These are phyloP conservation scores for Agriopis marginaria DNA, from an alignment of 2,888 invertebrate species.

Conservation along the genomic window DNA sequence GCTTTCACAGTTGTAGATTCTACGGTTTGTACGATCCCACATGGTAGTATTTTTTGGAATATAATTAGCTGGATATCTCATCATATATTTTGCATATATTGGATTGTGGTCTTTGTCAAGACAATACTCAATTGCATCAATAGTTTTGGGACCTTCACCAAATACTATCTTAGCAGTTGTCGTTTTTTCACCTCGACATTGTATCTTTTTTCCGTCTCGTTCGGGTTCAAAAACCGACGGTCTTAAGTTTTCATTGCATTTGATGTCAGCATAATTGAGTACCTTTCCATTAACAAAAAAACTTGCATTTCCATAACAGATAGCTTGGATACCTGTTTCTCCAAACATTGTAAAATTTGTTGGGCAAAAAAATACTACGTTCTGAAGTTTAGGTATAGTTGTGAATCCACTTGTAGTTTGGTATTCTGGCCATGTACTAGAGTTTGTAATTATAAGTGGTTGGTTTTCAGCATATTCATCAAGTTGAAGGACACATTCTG, in stretches of 20 bases:
- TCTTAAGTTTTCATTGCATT: conserved; percentile 50
- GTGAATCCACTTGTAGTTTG: conserved; percentile 46
- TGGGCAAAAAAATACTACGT: conserved; percentile 56
- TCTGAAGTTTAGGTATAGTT: conserved; percentile 48
- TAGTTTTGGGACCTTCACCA: conserved; percentile 28
- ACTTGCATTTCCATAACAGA: conserved; percentile 51
- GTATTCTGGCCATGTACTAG: conserved; percentile 44
- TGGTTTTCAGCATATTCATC: conserved; percentile 36
- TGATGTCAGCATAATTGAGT: conserved; percentile 54
- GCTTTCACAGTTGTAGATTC: not conserved
- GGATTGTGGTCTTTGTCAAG: conserved; percentile 53
- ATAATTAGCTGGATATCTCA: conserved; percentile 44
- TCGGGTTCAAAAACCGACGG: conserved; percentile 16
- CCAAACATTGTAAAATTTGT: conserved; percentile 33
- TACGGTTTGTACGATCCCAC: not conserved
- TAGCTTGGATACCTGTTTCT: conserved; percentile 40
- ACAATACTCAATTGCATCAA: conserved; percentile 60
- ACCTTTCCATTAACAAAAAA: conserved; percentile 47
- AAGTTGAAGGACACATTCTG: conserved; percentile 62
- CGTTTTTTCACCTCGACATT: conserved; percentile 49
- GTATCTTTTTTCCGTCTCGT: not conserved
- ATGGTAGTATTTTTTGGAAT: conserved; percentile 22
- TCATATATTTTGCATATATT: conserved; percentile 51
- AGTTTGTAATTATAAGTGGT: conserved; percentile 52
- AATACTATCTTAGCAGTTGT: conserved; percentile 56